These are phyloP conservation scores for Dolichomitus sp. DNA, from an alignment of 2,888 invertebrate genomes.

Conservation along the genomic window DNA sequence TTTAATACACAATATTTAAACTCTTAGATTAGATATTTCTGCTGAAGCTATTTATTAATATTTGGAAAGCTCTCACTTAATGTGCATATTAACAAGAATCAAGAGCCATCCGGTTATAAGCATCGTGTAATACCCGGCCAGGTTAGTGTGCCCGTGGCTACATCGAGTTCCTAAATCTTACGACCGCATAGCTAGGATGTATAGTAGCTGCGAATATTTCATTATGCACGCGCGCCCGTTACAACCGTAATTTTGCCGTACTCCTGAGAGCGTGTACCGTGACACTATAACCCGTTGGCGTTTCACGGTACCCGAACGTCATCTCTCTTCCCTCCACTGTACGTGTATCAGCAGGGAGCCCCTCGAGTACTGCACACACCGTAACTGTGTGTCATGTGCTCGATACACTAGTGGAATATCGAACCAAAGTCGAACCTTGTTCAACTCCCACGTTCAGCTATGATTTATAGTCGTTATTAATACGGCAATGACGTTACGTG, in stretches of 20 bases:
- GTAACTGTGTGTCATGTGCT: conserved; percentile 61
- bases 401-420: conserved; percentile 75
- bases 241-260: conserved; percentile 77
- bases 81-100: not conserved
- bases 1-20: not conserved
- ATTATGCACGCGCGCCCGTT: conserved; percentile 75
- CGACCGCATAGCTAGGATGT: conserved; percentile 51
- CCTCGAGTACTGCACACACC: conserved; percentile 72
- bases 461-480: conserved; percentile 81
- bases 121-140: conserved; percentile 61
- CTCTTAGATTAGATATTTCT: not conserved
- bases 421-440: conserved; percentile 70
- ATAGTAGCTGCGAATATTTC: conserved; percentile 74
- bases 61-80: not conserved
- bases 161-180: conserved; percentile 72
- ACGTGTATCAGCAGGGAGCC: conserved; percentile 61
- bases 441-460: conserved; percentile 46
- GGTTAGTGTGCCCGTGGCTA: conserved; percentile 24
- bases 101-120: conserved; percentile 37
- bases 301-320: conserved; percentile 40
- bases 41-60: not conserved
- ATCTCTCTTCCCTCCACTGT: conserved; percentile 11
- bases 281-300: conserved; percentile 55
- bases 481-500: conserved; percentile 78
- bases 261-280: conserved; percentile 70